Evolutionary conservation across 2,888 invertebrate species (phyloP).

Genomic region (Metalampra italica): DNA sequence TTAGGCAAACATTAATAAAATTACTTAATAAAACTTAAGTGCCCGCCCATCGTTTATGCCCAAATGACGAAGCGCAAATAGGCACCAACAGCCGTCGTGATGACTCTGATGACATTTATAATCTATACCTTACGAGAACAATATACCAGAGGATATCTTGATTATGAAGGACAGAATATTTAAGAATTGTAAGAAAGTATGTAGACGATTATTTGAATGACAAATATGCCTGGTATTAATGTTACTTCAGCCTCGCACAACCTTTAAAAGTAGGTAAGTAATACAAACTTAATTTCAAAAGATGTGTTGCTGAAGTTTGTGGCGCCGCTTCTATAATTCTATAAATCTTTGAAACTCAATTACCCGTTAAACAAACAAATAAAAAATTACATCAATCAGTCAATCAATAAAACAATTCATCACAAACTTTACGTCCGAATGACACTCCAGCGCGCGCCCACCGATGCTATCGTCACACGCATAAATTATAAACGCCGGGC

Average conservation of each 20-base stretch:
- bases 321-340: no score
- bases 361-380: not conserved
- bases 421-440: slow-evolving; percentile 16
- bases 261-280: no score
- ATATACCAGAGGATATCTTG: no score
- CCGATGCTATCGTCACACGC: slow-evolving; percentile 18
- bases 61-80: slow-evolving; percentile 18
- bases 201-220: no score
- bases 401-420: slow-evolving; percentile 31
- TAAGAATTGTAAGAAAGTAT: no score
- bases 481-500: slow-evolving; percentile 17
- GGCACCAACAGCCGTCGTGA: slow-evolving; percentile 14
- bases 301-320: no score
- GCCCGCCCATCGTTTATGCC: not conserved
- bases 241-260: no score
- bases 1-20: not conserved
- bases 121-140: no score
- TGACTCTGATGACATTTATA: no score
- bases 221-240: no score
- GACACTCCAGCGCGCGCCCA: slow-evolving; percentile 27
- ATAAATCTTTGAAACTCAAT: slow-evolving; percentile 1
- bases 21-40: not conserved
- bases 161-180: no score
- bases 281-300: no score
- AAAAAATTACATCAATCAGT: slow-evolving; percentile 19